These are phyloP conservation scores for Manis crassicaudata DNA, from an alignment of 2,797 vertebrate genomes.

Conservation along the genomic window DNA sequence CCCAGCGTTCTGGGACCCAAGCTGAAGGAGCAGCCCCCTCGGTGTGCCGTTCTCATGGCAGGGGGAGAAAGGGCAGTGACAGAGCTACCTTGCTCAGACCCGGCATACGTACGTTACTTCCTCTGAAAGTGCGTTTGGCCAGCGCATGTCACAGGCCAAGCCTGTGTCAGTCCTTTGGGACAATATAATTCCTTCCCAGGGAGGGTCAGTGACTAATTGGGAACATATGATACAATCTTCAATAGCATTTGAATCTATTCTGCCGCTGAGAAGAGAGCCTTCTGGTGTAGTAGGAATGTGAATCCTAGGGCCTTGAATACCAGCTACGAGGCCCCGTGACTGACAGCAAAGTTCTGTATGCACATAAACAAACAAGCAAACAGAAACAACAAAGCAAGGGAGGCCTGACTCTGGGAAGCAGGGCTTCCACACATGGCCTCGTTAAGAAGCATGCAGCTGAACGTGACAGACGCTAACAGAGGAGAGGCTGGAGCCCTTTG, in stretches of 20 bases:
- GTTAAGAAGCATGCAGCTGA: neutral
- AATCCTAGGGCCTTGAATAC: neutral
- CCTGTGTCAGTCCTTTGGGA: neutral
- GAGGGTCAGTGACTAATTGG: neutral
- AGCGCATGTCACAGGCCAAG: neutral
- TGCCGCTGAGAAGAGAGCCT: neutral
- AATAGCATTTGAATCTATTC: neutral
- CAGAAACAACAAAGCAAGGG: fast-evolving
- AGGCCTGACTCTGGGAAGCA: neutral
- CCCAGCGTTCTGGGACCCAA: neutral
- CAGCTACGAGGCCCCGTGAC: neutral
- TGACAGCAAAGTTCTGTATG: neutral
- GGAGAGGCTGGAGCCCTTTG: neutral
- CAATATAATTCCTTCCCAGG: neutral
- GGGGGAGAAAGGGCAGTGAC: neutral
- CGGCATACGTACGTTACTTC: neutral
- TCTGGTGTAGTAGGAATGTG: neutral
- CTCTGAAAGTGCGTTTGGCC: neutral
- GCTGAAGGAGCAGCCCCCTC: neutral
- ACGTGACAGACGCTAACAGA: neutral
- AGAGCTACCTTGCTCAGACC: neutral
- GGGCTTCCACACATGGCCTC: neutral
- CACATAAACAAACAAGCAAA: neutral
- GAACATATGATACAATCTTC: neutral
- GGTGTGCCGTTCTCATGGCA: neutral